phyloP scores from a whole-genome alignment of 2,888 invertebrate species.

The Parnassius smintheus region DNA sequence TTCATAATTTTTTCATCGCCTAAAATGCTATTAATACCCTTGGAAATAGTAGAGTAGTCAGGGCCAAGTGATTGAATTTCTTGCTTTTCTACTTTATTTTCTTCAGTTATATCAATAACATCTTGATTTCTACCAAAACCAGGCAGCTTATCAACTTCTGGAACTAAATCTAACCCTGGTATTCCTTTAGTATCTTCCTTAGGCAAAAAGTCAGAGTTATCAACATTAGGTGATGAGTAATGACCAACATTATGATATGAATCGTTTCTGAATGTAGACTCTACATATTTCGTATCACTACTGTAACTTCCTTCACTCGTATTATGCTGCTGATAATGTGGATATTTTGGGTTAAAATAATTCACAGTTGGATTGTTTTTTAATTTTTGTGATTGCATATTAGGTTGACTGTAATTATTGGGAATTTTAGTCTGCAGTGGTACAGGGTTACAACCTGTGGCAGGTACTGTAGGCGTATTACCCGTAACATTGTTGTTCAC shows the following conservation, averaged over 20 bases:
- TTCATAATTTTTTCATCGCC: slow-evolving; percentile 84
- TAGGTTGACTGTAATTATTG: slow-evolving; percentile 28
- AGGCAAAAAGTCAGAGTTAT: slow-evolving; percentile 55
- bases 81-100: slow-evolving; percentile 29
- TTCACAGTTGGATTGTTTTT: slow-evolving; percentile 35
- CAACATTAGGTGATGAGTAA: slow-evolving; percentile 35
- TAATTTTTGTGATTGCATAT: slow-evolving; percentile 34
- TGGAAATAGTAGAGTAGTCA: slow-evolving; percentile 82
- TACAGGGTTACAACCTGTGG: slow-evolving; percentile 33
- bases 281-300: slow-evolving; percentile 38
- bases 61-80: slow-evolving; percentile 43
- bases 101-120: slow-evolving; percentile 62
- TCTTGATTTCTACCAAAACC: slow-evolving; percentile 39
- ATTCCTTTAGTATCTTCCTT: slow-evolving; percentile 78
- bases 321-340: slow-evolving; percentile 43
- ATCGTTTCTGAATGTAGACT: slow-evolving; percentile 52
- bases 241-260: slow-evolving; percentile 44
- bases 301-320: slow-evolving; percentile 39
- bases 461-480: slow-evolving; percentile 40
- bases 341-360: slow-evolving; percentile 37
- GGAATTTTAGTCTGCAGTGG: slow-evolving; percentile 36
- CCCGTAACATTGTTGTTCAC: slow-evolving; percentile 36
- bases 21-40: slow-evolving; percentile 82
- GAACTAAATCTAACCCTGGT: slow-evolving; percentile 87
- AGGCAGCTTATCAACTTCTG: slow-evolving; percentile 51